These are phyloP conservation scores for Pocillopora grandis DNA, from an alignment of 92 coral and sea anemone genomes.

Conservation along the genomic window DNA sequence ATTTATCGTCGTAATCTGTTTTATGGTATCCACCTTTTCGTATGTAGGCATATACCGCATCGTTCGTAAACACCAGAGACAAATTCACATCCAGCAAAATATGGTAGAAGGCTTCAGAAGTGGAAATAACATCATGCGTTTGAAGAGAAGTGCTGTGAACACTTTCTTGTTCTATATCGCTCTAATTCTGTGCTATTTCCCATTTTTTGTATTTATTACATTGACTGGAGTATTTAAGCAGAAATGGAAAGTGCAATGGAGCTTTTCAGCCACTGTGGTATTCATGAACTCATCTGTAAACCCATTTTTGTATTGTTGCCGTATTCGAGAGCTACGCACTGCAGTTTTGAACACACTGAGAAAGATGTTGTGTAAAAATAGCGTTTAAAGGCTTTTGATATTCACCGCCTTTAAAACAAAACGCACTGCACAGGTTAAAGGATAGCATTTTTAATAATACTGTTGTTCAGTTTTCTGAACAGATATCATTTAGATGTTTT, in stretches of 20 bases:
- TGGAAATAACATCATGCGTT: background rate
- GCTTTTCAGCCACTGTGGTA: background rate
- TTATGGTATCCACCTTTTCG: background rate
- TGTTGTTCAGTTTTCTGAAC: too few relatives aligned
- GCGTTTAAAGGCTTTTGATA: too few relatives aligned
- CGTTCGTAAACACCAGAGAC: background rate
- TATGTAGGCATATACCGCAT: background rate
- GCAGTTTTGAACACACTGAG: conserved; percentile 9
- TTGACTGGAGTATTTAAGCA: background rate
- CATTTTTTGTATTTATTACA: background rate
- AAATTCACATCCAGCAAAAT: background rate
- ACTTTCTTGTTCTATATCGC: background rate
- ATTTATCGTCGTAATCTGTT: background rate
- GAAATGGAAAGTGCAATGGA: background rate
- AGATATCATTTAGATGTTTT: too few relatives aligned
- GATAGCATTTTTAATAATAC: too few relatives aligned
- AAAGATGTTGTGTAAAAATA: too few relatives aligned
- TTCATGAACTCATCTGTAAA: background rate
- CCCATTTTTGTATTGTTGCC: conserved; percentile 3
- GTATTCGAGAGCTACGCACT: conserved; percentile 2
- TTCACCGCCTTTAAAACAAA: too few relatives aligned
- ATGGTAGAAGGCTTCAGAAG: background rate
- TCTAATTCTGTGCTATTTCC: background rate
- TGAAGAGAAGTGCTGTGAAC: background rate
- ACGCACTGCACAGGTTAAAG: too few relatives aligned